These are phyloP conservation scores for Eupithecia subumbrata DNA, from an alignment of 2,888 invertebrate species.

Conservation along the genomic window DNA sequence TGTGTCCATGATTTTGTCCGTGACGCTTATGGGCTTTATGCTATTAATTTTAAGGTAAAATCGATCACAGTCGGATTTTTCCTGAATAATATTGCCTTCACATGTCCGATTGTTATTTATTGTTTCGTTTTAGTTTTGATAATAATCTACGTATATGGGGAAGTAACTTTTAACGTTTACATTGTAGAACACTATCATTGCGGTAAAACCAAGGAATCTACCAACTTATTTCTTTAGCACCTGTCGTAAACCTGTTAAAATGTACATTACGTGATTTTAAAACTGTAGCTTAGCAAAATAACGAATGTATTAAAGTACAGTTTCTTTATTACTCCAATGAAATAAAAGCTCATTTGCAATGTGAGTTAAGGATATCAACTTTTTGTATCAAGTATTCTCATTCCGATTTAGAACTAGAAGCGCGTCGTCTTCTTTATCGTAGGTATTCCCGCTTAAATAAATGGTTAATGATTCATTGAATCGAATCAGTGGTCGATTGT, in stretches of 20 bases:
- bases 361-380: slow-evolving; percentile 63
- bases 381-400: slow-evolving; percentile 49
- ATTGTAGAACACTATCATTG: slow-evolving; percentile 7
- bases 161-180: background rate
- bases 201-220: slow-evolving; percentile 7
- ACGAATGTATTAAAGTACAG: background rate
- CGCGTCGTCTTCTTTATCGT: slow-evolving; percentile 16
- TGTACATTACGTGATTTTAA: slow-evolving; percentile 9
- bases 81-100: background rate
- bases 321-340: background rate
- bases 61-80: background rate
- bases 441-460: slow-evolving; percentile 4
- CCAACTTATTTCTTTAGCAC: slow-evolving; percentile 12
- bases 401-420: slow-evolving; percentile 50
- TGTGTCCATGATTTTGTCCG: background rate
- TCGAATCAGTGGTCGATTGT: slow-evolving; percentile 21
- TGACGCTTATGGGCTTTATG: background rate
- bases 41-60: background rate
- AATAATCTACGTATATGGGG: background rate
- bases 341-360: slow-evolving; percentile 38
- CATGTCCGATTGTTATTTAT: background rate
- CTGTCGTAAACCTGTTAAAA: background rate
- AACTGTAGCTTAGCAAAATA: background rate
- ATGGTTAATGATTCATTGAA: slow-evolving; percentile 22
- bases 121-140: background rate